Evolutionary conservation across 2,113 vertebrate species (phyloP), one percentile per base, ranked within the genome.

Genomic region (Centropus bengalensis): DNA sequence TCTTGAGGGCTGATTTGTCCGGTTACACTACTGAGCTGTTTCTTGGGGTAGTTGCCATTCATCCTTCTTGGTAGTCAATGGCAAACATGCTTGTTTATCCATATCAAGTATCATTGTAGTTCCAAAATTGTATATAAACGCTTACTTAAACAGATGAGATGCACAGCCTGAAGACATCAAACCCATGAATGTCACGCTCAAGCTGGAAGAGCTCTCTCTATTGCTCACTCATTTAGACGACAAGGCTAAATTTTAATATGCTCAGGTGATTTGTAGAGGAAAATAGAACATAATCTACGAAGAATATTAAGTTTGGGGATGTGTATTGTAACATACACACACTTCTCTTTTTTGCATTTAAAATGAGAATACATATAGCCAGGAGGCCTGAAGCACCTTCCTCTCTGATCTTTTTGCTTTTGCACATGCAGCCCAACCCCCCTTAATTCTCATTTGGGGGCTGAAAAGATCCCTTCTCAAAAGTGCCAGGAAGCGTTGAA

Each of bases 391-490:
- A 13, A 67, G n/a, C 16, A 40, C 6, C 3, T 60, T 79, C 5
- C 9, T 49, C 10, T 76, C 49, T 60, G 24, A 62, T 49, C 27
- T 62, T 51, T 11, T 40, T 62, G 40, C 23, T 76, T 75, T 82
- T 64, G 32, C 55, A 80, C 19, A 45, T 0, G 0, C 9, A 73
- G 33, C 9, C 47, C 1, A 0, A 55, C 21, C 4, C 6, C 7
- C 10, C 5, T 2, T 55, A 40, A 24, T 49, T 47, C 45, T 85
- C 4, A 3, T n/a, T 68, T 28, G 14, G 9, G 44, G 12, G 14
- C 45, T 82, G 26, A 74, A 66, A 2, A 75, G 49, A 63, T 45
- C 11, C 26, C 27, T 54, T 16, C 49, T 13, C 40, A 28, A 19
- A 82, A 74, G 5, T 3, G 5, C 10, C 5, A 18, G 5, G 24